A percentile compares a stretch with the other conserved stretches of the same genome.
Conservation (phyloP, 2,113 vertebrate species). For the Brienomyrus brachyistius region DNA sequence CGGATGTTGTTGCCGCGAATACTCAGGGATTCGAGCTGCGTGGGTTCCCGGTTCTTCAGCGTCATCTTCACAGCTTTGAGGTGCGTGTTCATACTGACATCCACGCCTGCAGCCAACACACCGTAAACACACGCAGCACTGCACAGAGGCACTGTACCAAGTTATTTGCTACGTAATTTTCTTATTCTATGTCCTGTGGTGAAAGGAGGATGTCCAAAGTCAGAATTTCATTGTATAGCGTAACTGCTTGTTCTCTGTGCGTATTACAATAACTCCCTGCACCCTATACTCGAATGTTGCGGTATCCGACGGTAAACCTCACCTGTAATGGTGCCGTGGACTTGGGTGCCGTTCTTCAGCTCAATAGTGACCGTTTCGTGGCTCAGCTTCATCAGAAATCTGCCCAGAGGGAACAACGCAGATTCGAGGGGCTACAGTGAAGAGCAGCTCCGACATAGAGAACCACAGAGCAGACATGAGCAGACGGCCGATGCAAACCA, state of each 20-base stretch:
- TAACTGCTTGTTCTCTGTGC: no score
- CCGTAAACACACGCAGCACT: not conserved
- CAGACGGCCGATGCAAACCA: not conserved
- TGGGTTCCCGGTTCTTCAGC: slow-evolving; percentile 92
- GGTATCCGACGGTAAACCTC: slow-evolving; percentile 1
- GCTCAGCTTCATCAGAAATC: slow-evolving; percentile 98
- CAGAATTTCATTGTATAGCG: no score
- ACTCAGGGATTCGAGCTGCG: slow-evolving; percentile 89
- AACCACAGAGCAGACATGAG: not conserved
- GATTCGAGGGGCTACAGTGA: not conserved
- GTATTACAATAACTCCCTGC: no score
- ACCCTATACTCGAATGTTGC: no score
- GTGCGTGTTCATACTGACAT: slow-evolving; percentile 98
- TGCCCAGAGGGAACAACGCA: slow-evolving; percentile 34
- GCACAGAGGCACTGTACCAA: no score
- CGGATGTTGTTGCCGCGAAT: slow-evolving; percentile 98
- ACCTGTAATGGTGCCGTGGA: slow-evolving; percentile 98
- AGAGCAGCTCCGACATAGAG: not conserved
- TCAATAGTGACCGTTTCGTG: slow-evolving; percentile 98
- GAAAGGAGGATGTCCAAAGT: no score
- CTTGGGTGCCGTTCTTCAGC: slow-evolving; percentile 95
- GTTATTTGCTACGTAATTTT: no score
- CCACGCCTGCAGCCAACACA: slow-evolving; percentile 66
- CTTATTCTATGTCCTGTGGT: no score
- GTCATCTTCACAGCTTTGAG: slow-evolving; percentile 99